Percentiles rank a stretch among this genome's conserved stretches.
phyloP scores from a whole-genome alignment of 2,113 vertebrate species.

The Calidris pugnax region DNA sequence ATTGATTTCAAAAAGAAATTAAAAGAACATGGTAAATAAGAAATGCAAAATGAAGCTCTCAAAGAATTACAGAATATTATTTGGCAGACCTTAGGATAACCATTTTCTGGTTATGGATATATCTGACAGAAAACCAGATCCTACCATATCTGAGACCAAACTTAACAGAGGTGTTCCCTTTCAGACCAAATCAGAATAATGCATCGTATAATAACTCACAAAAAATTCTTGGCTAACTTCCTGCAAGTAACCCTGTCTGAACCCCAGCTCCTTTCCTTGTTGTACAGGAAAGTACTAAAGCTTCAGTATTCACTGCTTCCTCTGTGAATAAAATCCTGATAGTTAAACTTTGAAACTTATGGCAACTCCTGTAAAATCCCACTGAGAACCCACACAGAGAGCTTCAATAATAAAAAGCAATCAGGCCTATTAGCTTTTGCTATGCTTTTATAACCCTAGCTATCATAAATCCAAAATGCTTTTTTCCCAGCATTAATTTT shows the following conservation, averaged over 20 bases:
- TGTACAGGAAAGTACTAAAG: neutral
- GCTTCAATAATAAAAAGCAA: neutral
- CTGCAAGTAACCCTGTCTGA: neutral
- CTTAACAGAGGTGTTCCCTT: neutral
- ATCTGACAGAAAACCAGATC: neutral
- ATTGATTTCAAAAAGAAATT: neutral
- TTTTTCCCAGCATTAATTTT: conserved; percentile 3
- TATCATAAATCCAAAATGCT: neutral
- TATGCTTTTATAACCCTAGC: neutral
- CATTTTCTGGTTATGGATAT: neutral
- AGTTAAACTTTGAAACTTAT: neutral
- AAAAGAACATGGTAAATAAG: neutral
- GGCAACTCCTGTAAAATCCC: neutral
- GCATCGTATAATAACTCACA: neutral
- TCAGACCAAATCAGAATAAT: neutral
- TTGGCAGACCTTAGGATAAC: neutral
- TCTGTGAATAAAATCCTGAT: neutral
- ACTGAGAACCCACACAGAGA: neutral
- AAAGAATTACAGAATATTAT: neutral
- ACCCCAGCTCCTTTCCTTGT: neutral
- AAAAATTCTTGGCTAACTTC: neutral
- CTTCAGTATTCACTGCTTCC: neutral
- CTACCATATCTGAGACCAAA: neutral
- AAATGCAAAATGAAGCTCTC: neutral
- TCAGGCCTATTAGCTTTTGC: neutral